Evolutionary conservation across 2,113 vertebrate species (phyloP).

Genomic region (Pandion haliaetus): DNA sequence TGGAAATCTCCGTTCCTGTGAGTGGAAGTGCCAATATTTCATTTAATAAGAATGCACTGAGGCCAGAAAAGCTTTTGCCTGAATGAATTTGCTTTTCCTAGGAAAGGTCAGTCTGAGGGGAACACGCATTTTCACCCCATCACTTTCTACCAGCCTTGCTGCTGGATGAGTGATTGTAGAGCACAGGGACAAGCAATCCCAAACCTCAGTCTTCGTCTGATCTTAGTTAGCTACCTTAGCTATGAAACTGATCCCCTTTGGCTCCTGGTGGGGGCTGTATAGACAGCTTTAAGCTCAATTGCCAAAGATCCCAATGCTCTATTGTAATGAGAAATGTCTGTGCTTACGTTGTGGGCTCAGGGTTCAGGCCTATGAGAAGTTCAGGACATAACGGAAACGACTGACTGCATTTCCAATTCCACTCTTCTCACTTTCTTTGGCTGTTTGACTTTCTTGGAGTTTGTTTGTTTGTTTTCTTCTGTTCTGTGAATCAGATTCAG

Average conservation of each 20-base stretch:
- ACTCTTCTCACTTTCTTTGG: neutral
- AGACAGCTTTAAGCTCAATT: neutral
- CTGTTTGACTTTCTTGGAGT: neutral
- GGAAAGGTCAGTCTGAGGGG: constrained; percentile 7
- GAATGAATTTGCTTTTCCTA: constrained; percentile 6
- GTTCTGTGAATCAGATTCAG: neutral
- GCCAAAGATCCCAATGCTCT: neutral
- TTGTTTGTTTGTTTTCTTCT: constrained; percentile 9
- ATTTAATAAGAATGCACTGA: neutral
- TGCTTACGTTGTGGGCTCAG: neutral
- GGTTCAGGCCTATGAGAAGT: neutral
- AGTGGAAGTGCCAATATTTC: constrained; percentile 16
- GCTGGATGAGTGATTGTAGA: neutral
- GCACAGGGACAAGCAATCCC: neutral
- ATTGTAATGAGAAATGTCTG: neutral
- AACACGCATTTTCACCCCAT: neutral
- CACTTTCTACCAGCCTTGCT: neutral
- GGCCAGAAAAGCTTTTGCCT: constrained; percentile 15
- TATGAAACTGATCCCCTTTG: neutral
- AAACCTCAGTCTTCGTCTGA: neutral
- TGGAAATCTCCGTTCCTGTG: neutral
- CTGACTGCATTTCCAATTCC: neutral
- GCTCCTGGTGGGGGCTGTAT: neutral
- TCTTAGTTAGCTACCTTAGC: constrained; percentile 7
- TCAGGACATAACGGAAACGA: neutral